Evolutionary conservation across 2,888 invertebrate species (phyloP).

Genomic region (Dynastes tityus): DNA sequence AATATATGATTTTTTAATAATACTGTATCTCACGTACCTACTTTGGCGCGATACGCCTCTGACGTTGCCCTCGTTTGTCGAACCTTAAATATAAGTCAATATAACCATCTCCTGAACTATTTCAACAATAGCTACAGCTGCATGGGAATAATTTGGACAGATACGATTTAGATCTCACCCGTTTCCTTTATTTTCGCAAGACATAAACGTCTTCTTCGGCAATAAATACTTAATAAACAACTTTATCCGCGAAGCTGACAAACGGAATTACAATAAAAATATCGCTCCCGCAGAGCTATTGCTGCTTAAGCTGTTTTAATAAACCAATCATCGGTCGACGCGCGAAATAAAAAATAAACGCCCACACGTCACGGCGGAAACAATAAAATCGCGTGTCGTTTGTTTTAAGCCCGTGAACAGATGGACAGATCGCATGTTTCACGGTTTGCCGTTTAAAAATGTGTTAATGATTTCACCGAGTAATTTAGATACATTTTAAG

Average conservation of each 20-base stretch:
- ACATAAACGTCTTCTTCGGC: neutral
- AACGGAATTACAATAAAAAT: conserved; percentile 1
- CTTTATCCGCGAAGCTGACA: neutral
- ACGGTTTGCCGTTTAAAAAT: conserved; percentile 10
- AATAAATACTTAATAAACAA: neutral
- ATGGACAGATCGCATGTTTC: conserved; percentile 17
- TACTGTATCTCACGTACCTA: too few relatives aligned
- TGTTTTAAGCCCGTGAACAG: conserved; percentile 14
- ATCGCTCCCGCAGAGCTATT: neutral
- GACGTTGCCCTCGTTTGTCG: too few relatives aligned
- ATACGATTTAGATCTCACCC: too few relatives aligned
- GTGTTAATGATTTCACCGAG: conserved; percentile 22
- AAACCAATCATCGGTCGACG: neutral
- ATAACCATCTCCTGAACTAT: too few relatives aligned
- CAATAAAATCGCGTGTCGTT: conserved; percentile 28
- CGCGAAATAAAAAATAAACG: conserved; percentile 4
- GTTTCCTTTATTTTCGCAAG: too few relatives aligned
- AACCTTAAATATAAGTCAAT: too few relatives aligned
- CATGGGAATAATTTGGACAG: too few relatives aligned
- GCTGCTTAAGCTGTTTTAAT: conserved; percentile 3
- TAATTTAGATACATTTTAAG: conserved; percentile 16
- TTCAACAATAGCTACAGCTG: too few relatives aligned
- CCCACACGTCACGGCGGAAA: neutral
- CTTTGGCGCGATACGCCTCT: too few relatives aligned
- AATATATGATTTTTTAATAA: too few relatives aligned